Conservation (phyloP, 2,113 vertebrate genomes). For the Sus scrofa region DNA sequence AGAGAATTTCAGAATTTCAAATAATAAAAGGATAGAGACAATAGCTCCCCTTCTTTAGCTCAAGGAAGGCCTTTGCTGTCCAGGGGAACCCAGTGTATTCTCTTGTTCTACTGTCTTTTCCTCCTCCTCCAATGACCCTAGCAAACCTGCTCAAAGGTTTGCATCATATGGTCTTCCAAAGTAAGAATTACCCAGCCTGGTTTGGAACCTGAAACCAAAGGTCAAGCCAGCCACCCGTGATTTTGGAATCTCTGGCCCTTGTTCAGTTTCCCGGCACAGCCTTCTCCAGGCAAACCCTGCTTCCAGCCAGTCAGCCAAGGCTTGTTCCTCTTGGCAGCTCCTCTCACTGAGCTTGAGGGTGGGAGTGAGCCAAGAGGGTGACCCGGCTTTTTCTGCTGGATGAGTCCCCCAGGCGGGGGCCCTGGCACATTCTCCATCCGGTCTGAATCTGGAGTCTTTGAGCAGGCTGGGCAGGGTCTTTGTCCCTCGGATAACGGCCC, state of each 20-base stretch:
- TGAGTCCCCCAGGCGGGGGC: neutral
- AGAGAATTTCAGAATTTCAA: neutral
- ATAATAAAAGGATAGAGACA: neutral
- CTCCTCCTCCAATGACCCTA: neutral
- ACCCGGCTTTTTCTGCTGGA: too few species aligned
- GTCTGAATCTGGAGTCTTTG: neutral
- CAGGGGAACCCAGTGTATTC: neutral
- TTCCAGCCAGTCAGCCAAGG: too few species aligned
- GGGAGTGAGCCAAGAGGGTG: too few species aligned
- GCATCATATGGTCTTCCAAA: neutral
- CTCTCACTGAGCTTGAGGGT: neutral
- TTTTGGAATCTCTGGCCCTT: neutral
- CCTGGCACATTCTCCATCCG: accelerated
- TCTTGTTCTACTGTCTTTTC: neutral
- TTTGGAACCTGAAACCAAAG: slow-evolving; percentile 19
- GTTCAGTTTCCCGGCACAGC: neutral
- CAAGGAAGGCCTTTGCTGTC: neutral
- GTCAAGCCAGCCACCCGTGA: neutral
- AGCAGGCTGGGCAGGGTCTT: neutral
- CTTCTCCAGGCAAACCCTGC: neutral
- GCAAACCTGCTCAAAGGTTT: neutral
- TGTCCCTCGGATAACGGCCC: neutral
- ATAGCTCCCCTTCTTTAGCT: neutral
- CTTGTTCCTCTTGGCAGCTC: too few species aligned
- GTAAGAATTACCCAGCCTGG: neutral